These are phyloP conservation scores for Drosophila lutescens DNA, from an alignment of 2,888 invertebrate species.

Conservation along the genomic window DNA sequence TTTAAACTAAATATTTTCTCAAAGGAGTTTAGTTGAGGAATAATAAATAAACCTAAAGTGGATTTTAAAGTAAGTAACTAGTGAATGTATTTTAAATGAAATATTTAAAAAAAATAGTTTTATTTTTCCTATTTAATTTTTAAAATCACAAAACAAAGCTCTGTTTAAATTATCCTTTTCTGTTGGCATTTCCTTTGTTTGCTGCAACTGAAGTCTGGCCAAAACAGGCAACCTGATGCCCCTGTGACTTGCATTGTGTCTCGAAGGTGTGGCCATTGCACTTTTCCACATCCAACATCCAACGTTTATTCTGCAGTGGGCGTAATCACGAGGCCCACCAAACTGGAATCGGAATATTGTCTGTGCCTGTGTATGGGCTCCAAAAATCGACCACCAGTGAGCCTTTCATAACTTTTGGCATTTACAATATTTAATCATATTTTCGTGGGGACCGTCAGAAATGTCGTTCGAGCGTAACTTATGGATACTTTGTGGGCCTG, in stretches of 20 bases:
- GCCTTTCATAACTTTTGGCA: slow-evolving; percentile 63
- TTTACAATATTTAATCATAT: slow-evolving; percentile 79
- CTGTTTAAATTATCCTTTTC: slow-evolving; percentile 20
- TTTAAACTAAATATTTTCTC: too few species aligned
- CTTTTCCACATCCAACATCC: slow-evolving; percentile 14
- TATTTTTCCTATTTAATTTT: background rate
- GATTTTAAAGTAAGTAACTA: too few species aligned
- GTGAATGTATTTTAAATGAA: too few species aligned
- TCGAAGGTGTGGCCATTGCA: slow-evolving; percentile 58
- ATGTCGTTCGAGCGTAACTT: slow-evolving; percentile 41
- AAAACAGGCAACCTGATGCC: slow-evolving; percentile 39
- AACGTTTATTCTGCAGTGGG: slow-evolving; percentile 30
- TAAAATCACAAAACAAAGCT: background rate
- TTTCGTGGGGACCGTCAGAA: slow-evolving; percentile 52
- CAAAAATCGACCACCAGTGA: slow-evolving; percentile 14
- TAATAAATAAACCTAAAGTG: too few species aligned
- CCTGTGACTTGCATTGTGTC: slow-evolving; percentile 38
- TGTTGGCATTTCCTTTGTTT: slow-evolving; percentile 9
- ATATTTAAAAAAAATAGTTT: too few species aligned
- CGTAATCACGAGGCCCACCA: slow-evolving; percentile 15
- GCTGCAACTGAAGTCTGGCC: slow-evolving; percentile 3
- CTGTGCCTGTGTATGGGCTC: slow-evolving; percentile 13
- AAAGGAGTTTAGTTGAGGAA: too few species aligned
- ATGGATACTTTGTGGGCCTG: slow-evolving; percentile 44
- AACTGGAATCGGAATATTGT: slow-evolving; percentile 26